Evolutionary conservation across 2,888 invertebrate genomes (phyloP), one percentile per base, ranked within the genome.

Genomic region (Branchellion lobata): DNA sequence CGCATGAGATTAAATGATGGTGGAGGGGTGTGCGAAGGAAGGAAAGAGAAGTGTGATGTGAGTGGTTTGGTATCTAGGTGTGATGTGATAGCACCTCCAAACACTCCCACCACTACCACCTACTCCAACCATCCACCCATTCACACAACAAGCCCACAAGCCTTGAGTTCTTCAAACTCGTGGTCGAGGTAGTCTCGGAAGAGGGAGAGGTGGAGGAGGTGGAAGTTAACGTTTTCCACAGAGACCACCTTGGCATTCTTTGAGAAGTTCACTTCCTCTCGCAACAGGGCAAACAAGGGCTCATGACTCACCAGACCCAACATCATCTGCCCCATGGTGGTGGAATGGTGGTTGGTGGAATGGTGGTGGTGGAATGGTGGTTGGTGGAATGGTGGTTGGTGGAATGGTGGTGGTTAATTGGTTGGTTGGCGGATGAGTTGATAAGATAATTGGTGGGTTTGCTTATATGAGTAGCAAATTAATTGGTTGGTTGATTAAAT

Each of bases 261-360:
- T n/a, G 85, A 86, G 85, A 87, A 87, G 72, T 85, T 81, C 82
- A 95, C 94, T 90, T 97, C 96, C 88, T 97, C 98, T 83, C 98
- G 90, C 0, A 99, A 89, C 80, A 99, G 89, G 0, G 95, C 93
- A 88, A 99, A 98, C 88, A 96, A 93, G 0, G 95, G 93, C 86
- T 99, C 97, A 86, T 99, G 98, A 0, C 95, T 93, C 85, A 95
- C 94, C 84, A 98, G 90, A 0, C 97, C 96, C 83, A 99, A 89
- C 93, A 98, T 97, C 82, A 99, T 95, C 88, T 89, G 84, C 27
- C 18, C 2, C 14, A n/a, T 8, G 21, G 21, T 5, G 33, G 8
- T 33, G 27, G 29, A 74, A 31, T 72, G 31, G n/a, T n/a, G n/a
- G n/a, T n/a, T n/a, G n/a, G n/a, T n/a, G n/a, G 40, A 14, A 40